Evolutionary conservation across 2,797 vertebrate genomes (phyloP), one percentile per base, ranked within the genome.

Genomic region (Melanotaenia parkinsoni): DNA sequence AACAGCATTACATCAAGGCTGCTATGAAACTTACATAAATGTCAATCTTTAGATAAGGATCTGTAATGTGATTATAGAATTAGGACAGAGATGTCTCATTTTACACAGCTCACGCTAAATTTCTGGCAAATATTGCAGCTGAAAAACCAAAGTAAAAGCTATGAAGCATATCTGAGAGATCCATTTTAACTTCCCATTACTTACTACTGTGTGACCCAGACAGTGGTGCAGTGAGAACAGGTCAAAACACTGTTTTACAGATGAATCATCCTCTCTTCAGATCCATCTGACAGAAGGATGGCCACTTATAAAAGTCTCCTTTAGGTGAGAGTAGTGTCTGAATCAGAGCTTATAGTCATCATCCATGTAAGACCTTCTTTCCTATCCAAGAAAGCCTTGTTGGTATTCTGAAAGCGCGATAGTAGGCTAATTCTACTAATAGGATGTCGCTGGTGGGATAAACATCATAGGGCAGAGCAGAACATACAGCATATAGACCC

Each of bases 401-500:
- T 89, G 81, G 73, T 79, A 84, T 92, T 91, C 90, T 81, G 77
- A 62, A 69, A 69, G 65, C 67, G 10, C 74, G 20, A 45, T 6
- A 50, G 33, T 57, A 77, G 76, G 65, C 77, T 92, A 90, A 90
- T 90, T 89, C 77, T 75, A 70, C 88, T 90, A 92, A 89, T 89
- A 77, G 77, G 84, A 85, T 88, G 88, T 91, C 75, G 86, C 82
- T 88, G 82, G 79, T 77, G 86, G 90, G 81, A 89, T 85, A 88
- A 91, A 93, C 90, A 93, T 92, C 91, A 89, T 77, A 90, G 74
- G 88, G 79, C 74, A 83, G 78, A 81, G 80, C 69, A 67, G 85
- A 87, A 87, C 82, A 88, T 82, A 81, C 73, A 73, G 83, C 71
- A 77, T 82, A 69, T 60, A 85, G 86, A 91, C 85, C 81, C 82